Base-by-base conservation (phyloP, 2,797 vertebrate species). In the Holocentrus rufus region DNA sequence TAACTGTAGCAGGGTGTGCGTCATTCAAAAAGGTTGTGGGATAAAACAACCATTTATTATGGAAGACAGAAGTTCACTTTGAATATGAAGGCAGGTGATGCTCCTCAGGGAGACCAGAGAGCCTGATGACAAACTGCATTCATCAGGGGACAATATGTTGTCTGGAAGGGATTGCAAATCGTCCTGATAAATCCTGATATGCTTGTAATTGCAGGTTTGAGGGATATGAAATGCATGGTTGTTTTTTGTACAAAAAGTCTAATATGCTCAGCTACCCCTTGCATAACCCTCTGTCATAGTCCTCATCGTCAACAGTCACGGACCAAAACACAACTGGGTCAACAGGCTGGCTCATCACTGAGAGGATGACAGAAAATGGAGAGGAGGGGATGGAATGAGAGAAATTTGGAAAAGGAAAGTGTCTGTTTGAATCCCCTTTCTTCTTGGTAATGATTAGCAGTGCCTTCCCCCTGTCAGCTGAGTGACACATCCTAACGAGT, bases 251-350 rank as follows among this genome's bases (percentile, higher is more conserved):
- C 36, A 5, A 64, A 49, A 54, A n/a, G 22, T 10, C 22, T 25
- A 54, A 25, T 34, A 57, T 18, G 6, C 27, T 34, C 53, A 6
- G 22, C 25, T 14, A 25, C 23, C 53, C 22, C 25, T 15, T 27
- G 10, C 13, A 22, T 15, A 5, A 14, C 52, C 36, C 1, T 10
- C 8, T 10, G 2, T 39, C 9, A 39, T 2, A 8, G 13, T 23
- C 7, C 25, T 6, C 53, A 52, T 8, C 20, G 22, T 55, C 9
- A 14, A 14, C 17, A 27, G 64, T 42, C 50, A 39, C 64, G 34
- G 55, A 36, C 53, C 57, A 31, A 46, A 58, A 60, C 56, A 61
- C 57, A 57, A 39, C 27, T 36, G 23, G 70, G 42, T 56, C 61
- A 34, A 36, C 49, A 23, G 27, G 20, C 18, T 17, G n/a, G n/a